phyloP scores from a whole-genome alignment of 2,113 vertebrate species.

The Tiliqua scincoides region DNA sequence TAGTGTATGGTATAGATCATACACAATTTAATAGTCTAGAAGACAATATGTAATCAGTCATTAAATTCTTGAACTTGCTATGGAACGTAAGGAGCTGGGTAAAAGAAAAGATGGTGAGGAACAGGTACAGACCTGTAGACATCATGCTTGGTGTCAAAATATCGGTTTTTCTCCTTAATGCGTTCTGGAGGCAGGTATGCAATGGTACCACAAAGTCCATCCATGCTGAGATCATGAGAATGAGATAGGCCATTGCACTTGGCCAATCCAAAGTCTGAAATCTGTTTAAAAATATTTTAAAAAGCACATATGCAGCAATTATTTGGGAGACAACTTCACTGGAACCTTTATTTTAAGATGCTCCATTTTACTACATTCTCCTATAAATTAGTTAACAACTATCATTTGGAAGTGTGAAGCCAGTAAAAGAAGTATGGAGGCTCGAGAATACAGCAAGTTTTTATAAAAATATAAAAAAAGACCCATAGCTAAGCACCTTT shows the following conservation, averaged over 20 bases:
- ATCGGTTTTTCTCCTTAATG: slow-evolving; percentile 92
- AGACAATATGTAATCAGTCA: neutral
- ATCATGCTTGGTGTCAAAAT: slow-evolving; percentile 95
- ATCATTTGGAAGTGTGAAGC: neutral
- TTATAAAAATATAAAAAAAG: neutral
- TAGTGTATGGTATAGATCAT: neutral
- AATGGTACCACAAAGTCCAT: slow-evolving; percentile 95
- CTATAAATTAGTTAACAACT: neutral
- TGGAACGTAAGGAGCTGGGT: neutral
- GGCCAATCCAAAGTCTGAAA: slow-evolving; percentile 97
- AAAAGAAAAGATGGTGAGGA: neutral
- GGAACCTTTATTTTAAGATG: neutral
- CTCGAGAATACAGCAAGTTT: neutral
- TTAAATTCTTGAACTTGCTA: neutral
- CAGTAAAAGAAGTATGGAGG: slow-evolving; percentile 20
- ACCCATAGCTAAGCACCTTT: neutral
- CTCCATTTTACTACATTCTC: fast-evolving
- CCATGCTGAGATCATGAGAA: slow-evolving; percentile 93
- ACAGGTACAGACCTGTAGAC: slow-evolving; percentile 88
- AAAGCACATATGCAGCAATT: neutral
- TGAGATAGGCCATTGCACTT: slow-evolving; percentile 93
- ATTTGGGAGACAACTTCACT: neutral
- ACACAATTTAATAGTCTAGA: neutral
- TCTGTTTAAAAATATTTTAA: slow-evolving; percentile 68
- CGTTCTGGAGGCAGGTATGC: slow-evolving; percentile 96